Base-by-base conservation (phyloP, 1,140 invertebrate genomes). In the Danaus plexippus region DNA sequence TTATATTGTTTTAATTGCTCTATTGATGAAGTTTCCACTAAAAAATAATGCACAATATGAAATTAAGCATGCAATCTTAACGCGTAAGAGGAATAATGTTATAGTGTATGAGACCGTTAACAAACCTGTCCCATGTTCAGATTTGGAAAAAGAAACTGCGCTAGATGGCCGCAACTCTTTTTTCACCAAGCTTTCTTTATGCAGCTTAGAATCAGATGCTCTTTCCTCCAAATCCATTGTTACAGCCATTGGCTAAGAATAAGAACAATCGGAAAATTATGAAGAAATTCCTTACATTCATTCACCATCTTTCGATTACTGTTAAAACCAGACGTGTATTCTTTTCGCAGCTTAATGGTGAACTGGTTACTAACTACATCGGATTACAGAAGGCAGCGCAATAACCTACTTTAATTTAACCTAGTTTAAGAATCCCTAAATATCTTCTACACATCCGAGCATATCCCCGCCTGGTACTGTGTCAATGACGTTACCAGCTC, bases 381-480 rank as follows among this genome's bases (percentile, higher is more conserved):
- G 53, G 58, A 57, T 66, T 83, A 77, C 71, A 45, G 22, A 18
- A 57, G 53, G 53, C 40, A 84, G 83, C 87, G 80, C 85, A 87
- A 87, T 88, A 87, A 87, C 87, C 85, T 77, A 88, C 70, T 87
- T 87, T 84, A 80, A 75, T 81, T 77, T 86, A 87, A 85, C 83
- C 82, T 83, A 87, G 75, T 80, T 87, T 67, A 66, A 68, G 67
- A 73, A 73, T 83, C 73, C 75, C 73, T 80, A 74, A 72, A 69
- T 77, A 75, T 75, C 75, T 76, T 69, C 64, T 67, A 69, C 69
- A 71, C 73, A 74, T 74, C 70, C 66, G 85, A 63, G 75, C 78
- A 64, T 73, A 73, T 79, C 82, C 52, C 80, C 65, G 78, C 78
- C 83, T 87, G 87, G 85, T 68, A 87, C 87, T 73, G 66, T 69